Conservation (phyloP, 2,888 invertebrate genomes). For the Prosapia bicincta region DNA sequence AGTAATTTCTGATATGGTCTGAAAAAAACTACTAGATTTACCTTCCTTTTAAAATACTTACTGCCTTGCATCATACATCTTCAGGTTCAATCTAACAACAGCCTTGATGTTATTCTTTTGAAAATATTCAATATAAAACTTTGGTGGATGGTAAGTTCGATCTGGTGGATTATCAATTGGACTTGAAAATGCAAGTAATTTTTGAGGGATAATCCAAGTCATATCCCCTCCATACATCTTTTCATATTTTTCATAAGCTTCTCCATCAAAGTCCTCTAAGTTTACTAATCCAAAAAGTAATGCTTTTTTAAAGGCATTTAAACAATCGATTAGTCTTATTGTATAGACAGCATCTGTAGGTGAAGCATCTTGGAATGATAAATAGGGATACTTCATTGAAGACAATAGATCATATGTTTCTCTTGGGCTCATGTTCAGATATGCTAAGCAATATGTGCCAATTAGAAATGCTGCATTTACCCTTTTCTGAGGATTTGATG, state of each 20-base stretch:
- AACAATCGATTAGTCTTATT: constrained; percentile 82
- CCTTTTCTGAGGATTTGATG: constrained; percentile 75
- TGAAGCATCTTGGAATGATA: constrained; percentile 63
- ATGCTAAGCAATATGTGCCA: constrained; percentile 80
- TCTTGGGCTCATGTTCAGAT: constrained; percentile 67
- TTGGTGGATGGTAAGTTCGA: constrained; percentile 84
- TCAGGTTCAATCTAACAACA: constrained; percentile 83
- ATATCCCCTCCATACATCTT: constrained; percentile 92
- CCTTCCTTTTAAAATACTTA: constrained; percentile 43
- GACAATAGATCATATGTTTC: constrained; percentile 75
- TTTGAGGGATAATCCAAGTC: constrained; percentile 97
- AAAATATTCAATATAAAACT: constrained; percentile 91
- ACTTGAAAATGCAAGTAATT: constrained; percentile 96
- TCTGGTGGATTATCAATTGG: constrained; percentile 52
- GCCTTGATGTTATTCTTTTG: constrained; percentile 77
- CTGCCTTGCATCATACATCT: constrained; percentile 79
- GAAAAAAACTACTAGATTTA: too few relatives aligned
- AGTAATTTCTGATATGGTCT: too few relatives aligned
- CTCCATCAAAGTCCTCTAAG: constrained; percentile 91
- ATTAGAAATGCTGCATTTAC: constrained; percentile 95
- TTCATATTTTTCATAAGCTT: constrained; percentile 95
- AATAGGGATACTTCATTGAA: constrained; percentile 64
- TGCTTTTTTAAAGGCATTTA: constrained; percentile 84
- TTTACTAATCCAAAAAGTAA: constrained; percentile 84
- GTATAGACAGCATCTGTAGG: constrained; percentile 83